These are phyloP conservation scores for Anser cygnoides DNA, from an alignment of 2,113 vertebrate species.

Conservation along the genomic window DNA sequence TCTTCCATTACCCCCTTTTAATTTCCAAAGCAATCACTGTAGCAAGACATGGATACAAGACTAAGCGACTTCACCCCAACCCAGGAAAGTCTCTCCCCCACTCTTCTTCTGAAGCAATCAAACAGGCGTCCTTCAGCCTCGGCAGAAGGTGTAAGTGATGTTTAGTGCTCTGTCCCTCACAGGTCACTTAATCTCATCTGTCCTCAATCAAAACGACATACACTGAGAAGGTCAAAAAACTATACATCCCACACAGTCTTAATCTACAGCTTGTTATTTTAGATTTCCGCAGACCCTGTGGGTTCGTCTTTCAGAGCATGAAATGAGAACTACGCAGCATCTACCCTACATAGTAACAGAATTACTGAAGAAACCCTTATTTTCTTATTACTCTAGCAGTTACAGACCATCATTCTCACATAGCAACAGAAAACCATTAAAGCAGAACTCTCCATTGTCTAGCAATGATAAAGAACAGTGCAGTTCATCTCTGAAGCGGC, in stretches of 20 bases:
- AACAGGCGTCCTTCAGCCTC: not conserved
- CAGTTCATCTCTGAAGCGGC: not conserved
- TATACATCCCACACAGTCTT: not conserved
- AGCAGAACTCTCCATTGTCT: not conserved
- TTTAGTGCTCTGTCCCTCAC: constrained; percentile 3
- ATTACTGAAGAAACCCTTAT: constrained; percentile 6
- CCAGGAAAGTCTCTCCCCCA: not conserved
- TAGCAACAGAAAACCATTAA: constrained; percentile 18
- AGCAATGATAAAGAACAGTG: not conserved
- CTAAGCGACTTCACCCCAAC: not conserved
- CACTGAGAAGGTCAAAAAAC: not conserved
- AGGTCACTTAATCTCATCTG: not conserved
- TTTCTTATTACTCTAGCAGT: not conserved
- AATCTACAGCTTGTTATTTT: not conserved
- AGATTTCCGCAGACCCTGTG: not conserved
- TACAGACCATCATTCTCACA: not conserved
- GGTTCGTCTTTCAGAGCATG: not conserved
- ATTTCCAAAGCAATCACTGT: not conserved
- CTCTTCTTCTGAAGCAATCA: not conserved
- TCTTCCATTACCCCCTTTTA: not conserved
- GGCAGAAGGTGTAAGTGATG: not conserved
- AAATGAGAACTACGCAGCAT: not conserved
- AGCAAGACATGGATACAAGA: not conserved
- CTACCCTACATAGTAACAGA: not conserved
- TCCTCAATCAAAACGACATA: not conserved